Conservation (phyloP, 2,888 invertebrate species). For the Papilio protenor region DNA sequence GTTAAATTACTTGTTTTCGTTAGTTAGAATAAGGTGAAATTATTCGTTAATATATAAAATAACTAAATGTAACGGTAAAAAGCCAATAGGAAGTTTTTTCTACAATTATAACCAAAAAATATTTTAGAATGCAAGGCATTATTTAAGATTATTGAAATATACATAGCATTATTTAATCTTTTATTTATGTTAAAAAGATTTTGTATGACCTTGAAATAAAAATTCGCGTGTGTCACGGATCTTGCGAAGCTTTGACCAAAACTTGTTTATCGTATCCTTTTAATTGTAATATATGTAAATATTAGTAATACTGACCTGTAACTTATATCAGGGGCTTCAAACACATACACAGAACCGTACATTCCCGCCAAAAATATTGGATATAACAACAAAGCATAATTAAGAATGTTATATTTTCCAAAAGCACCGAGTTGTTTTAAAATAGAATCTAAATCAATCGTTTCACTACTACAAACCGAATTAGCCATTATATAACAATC, state of each 20-base stretch:
- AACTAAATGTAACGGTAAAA: too few relatives aligned
- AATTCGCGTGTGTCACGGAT: not conserved
- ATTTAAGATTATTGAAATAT: too few relatives aligned
- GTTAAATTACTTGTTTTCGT: not conserved
- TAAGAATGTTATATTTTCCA: slow-evolving; percentile 73
- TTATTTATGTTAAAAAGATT: not conserved
- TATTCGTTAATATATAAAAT: not conserved
- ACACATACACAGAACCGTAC: slow-evolving; percentile 75
- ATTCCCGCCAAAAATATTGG: slow-evolving; percentile 78
- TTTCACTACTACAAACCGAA: slow-evolving; percentile 49
- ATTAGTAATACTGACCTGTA: slow-evolving; percentile 65
- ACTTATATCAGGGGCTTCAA: slow-evolving; percentile 71
- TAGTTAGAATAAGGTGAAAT: too few relatives aligned
- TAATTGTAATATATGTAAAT: not conserved
- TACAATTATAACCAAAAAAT: not conserved
- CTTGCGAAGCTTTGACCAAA: not conserved
- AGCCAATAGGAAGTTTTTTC: not conserved
- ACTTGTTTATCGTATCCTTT: not conserved
- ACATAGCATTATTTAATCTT: not conserved
- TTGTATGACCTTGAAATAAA: not conserved
- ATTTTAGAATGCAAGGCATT: too few relatives aligned
- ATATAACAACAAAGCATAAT: slow-evolving; percentile 72
- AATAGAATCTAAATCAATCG: slow-evolving; percentile 67
- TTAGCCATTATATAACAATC: slow-evolving; percentile 69
- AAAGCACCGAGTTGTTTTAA: slow-evolving; percentile 72